Conservation (phyloP, 2,113 vertebrate genomes). For the Apteryx mantelli region DNA sequence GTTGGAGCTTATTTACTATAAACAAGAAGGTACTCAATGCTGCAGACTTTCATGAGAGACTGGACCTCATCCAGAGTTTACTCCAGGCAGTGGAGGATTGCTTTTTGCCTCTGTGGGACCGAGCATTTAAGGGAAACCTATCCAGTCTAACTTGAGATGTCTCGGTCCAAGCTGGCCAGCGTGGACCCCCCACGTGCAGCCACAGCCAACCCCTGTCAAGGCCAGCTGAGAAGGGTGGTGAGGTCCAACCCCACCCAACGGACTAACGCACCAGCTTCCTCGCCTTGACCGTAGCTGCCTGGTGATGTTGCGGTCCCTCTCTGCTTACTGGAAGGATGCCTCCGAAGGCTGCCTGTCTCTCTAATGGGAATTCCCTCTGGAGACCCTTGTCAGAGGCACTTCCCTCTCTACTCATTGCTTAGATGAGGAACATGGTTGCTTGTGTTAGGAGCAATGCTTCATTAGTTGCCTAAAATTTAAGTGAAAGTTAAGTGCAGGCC, state of each 20-base stretch:
- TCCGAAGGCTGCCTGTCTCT: not conserved
- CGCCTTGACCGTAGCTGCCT: too few relatives aligned
- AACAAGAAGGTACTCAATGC: rapidly evolving
- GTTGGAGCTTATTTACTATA: rapidly evolving
- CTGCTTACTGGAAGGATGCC: not conserved
- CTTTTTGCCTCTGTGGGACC: too few relatives aligned
- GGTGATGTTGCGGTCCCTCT: not conserved
- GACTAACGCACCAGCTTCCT: not conserved
- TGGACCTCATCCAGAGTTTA: not conserved
- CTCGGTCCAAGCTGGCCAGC: too few relatives aligned
- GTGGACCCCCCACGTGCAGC: not conserved
- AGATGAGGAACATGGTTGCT: not conserved
- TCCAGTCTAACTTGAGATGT: too few relatives aligned
- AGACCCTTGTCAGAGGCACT: not conserved
- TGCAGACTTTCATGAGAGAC: too few relatives aligned
- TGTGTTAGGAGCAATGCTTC: not conserved
- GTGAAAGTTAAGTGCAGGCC: not conserved
- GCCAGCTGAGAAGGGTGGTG: not conserved
- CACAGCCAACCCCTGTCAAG: not conserved
- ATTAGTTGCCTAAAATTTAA: not conserved
- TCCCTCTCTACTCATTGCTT: not conserved
- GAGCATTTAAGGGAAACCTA: not conserved
- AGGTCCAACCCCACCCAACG: too few relatives aligned
- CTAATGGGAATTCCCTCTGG: not conserved
- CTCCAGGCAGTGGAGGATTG: not conserved